Evolutionary conservation across 2,888 invertebrate genomes (phyloP).

Genomic region (Machimus atricapillus): DNA sequence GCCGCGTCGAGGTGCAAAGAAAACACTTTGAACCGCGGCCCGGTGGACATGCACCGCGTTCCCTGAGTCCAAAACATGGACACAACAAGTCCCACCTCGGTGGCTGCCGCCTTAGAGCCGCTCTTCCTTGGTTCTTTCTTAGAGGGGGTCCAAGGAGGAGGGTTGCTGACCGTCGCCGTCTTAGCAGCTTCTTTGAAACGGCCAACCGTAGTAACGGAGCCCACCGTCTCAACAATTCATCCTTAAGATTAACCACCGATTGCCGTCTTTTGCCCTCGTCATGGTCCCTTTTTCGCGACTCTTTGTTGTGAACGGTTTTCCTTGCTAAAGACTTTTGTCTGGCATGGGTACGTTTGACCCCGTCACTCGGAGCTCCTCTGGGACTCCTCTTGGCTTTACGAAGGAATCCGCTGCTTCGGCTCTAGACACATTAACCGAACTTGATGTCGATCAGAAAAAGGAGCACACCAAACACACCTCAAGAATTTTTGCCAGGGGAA

Average conservation of each 20-base stretch:
- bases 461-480: neutral
- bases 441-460: constrained; percentile 18
- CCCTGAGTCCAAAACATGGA: neutral
- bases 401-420: neutral
- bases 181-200: neutral
- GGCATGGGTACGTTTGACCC: constrained; percentile 17
- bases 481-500: neutral
- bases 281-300: neutral
- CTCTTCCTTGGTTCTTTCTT: neutral
- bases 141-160: neutral
- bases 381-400: neutral
- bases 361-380: neutral
- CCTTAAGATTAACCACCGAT: constrained; percentile 17
- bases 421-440: constrained; percentile 27
- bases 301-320: constrained; percentile 6
- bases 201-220: constrained; percentile 8
- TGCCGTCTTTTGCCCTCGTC: neutral
- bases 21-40: constrained; percentile 13
- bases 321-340: constrained; percentile 22
- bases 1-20: neutral
- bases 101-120: neutral
- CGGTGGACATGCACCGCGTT: neutral
- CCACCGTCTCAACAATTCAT: neutral
- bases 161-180: neutral
- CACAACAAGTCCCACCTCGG: constrained; percentile 13